These are phyloP conservation scores for Pedetes capensis DNA, from an alignment of 2,113 vertebrate genomes.

Conservation along the genomic window DNA sequence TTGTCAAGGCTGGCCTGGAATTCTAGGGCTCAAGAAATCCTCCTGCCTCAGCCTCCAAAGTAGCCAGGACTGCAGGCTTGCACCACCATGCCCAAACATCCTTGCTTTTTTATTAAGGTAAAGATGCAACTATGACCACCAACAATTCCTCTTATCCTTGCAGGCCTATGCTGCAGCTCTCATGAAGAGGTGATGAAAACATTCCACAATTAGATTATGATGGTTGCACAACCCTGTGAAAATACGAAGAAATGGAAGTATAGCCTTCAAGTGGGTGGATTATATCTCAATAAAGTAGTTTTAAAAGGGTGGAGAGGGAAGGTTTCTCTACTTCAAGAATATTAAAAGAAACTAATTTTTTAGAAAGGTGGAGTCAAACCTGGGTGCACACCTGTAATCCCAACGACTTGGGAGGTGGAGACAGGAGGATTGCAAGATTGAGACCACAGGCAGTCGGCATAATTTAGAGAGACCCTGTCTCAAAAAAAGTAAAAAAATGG, in stretches of 20 bases:
- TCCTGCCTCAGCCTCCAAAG: background rate
- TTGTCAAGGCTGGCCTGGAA: background rate
- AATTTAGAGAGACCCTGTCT: too few relatives aligned
- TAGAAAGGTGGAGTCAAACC: background rate
- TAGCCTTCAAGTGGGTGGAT: background rate
- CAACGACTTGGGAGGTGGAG: too few relatives aligned
- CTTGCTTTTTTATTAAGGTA: background rate
- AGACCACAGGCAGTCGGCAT: too few relatives aligned
- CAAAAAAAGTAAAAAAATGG: too few relatives aligned
- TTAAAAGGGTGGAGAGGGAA: background rate
- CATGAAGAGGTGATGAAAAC: background rate
- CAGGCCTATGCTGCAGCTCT: background rate
- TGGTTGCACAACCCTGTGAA: background rate
- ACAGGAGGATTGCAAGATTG: too few relatives aligned
- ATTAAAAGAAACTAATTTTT: background rate
- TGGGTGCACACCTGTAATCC: too few relatives aligned
- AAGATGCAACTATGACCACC: background rate
- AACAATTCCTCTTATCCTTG: background rate
- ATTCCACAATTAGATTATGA: background rate
- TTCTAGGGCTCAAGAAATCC: background rate
- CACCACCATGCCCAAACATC: background rate
- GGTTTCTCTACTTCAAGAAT: background rate
- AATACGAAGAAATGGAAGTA: background rate
- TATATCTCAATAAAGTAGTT: background rate
- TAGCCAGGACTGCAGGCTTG: background rate